Percentiles rank a stretch among this genome's conserved stretches.
phyloP scores from a whole-genome alignment of 2,888 invertebrate genomes.

The Macrosoma leucophasiata region DNA sequence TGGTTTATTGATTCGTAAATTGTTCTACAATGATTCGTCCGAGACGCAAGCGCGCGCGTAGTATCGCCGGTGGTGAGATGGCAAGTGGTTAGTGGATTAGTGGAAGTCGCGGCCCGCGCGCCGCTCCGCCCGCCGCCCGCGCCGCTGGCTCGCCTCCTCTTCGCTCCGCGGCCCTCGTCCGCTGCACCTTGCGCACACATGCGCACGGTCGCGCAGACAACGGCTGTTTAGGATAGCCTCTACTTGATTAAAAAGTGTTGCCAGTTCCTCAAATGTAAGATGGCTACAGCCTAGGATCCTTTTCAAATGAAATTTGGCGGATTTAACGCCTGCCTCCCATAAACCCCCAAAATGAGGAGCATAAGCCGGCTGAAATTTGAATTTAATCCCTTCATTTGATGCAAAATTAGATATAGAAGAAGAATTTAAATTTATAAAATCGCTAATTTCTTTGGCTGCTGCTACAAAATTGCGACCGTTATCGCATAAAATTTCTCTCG shows the following conservation, averaged over 20 bases:
- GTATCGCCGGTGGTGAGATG: no score
- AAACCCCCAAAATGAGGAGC: conserved; percentile 19
- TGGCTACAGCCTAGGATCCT: conserved; percentile 21
- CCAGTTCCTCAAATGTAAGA: conserved; percentile 22
- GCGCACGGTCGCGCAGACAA: no score
- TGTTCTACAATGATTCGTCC: no score
- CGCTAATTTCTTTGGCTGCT: conserved; percentile 10
- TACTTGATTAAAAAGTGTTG: conserved; percentile 18
- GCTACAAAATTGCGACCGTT: conserved; percentile 18
- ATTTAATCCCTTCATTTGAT: conserved; percentile 12
- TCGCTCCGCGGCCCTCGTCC: no score
- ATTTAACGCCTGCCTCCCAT: conserved; percentile 20
- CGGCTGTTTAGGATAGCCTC: conserved; percentile 25
- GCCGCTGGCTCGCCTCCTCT: no score
- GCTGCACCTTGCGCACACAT: no score
- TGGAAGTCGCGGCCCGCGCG: no score
- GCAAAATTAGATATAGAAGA: conserved; percentile 6
- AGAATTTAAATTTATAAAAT: conserved; percentile 10
- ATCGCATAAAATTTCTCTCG: conserved; percentile 16
- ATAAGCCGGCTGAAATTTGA: conserved; percentile 19
- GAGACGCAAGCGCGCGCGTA: no score
- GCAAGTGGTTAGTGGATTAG: no score
- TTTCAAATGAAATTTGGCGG: conserved; percentile 11
- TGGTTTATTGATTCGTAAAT: no score
- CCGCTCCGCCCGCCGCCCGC: no score